Conservation (phyloP, 2,113 vertebrate species). For the Pitta sordida region DNA sequence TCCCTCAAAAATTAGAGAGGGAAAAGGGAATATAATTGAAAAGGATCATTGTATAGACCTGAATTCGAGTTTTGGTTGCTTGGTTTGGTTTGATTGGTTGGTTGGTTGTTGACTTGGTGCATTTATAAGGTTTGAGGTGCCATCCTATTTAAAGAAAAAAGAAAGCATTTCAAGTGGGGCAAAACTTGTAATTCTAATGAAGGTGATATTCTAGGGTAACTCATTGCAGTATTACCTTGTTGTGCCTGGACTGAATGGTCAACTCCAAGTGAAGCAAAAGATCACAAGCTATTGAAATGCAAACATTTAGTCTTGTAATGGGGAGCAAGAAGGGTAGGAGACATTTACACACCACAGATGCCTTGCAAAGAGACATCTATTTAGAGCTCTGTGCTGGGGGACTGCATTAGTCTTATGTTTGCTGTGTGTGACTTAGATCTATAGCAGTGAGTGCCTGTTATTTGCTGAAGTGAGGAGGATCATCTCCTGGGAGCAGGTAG, state of each 20-base stretch:
- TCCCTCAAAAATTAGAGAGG: background rate
- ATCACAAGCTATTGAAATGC: background rate
- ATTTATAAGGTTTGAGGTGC: background rate
- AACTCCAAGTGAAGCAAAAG: background rate
- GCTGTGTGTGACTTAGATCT: background rate
- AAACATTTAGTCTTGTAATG: background rate
- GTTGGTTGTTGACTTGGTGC: no score
- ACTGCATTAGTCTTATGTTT: background rate
- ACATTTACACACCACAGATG: background rate
- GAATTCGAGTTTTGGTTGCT: background rate
- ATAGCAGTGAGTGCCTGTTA: background rate
- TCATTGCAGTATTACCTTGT: background rate
- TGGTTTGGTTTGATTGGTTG: background rate
- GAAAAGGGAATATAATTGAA: background rate
- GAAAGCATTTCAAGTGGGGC: background rate
- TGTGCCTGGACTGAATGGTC: background rate
- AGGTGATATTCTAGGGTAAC: background rate
- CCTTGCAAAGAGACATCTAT: background rate
- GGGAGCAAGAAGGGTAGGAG: background rate
- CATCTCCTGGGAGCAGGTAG: background rate
- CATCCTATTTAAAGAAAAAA: background rate
- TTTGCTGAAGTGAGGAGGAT: background rate
- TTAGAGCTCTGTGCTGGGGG: background rate
- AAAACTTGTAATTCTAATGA: background rate
- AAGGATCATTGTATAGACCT: background rate